phyloP scores from a whole-genome alignment of 2,797 vertebrate species.

The Acipenser oxyrinchus region DNA sequence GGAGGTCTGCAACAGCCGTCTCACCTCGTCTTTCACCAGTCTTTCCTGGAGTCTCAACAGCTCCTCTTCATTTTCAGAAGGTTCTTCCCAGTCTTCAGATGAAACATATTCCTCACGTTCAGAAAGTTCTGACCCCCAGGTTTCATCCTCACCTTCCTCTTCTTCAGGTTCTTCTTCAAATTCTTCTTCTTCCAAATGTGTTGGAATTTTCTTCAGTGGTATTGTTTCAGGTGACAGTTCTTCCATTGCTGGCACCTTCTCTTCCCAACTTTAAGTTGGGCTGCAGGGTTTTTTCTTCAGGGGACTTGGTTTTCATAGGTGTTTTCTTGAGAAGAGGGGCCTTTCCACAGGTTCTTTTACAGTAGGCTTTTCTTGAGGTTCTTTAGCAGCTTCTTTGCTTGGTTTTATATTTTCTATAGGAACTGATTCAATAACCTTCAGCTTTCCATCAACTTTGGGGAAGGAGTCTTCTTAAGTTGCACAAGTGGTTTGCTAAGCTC shows the following conservation, averaged over 20 bases:
- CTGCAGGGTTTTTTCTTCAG: conserved; percentile 41
- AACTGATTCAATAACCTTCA: conserved; percentile 39
- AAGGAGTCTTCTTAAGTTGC: conserved; percentile 54
- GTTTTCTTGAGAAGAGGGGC: conserved; percentile 41
- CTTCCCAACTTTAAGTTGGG: conserved; percentile 27
- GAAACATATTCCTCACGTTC: conserved; percentile 50
- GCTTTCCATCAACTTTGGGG: conserved; percentile 46
- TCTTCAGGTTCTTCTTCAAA: conserved; percentile 45
- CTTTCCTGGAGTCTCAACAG: conserved; percentile 68
- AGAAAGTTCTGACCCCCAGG: conserved; percentile 60
- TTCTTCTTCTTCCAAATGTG: conserved; percentile 58
- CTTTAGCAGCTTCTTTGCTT: conserved; percentile 44
- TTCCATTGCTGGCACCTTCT: conserved; percentile 41
- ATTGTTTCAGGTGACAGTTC: conserved; percentile 59
- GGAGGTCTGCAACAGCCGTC: conserved; percentile 51
- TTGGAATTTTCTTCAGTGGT: conserved; percentile 53
- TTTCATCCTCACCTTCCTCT: conserved; percentile 48
- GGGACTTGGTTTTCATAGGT: conserved; percentile 47
- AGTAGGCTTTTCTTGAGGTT: conserved; percentile 40
- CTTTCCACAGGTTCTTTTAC: conserved; percentile 52
- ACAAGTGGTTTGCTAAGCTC: conserved; percentile 45
- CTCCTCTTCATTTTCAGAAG: conserved; percentile 41
- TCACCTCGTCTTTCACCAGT: conserved; percentile 75
- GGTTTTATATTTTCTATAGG: conserved; percentile 42
- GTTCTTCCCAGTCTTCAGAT: conserved; percentile 58